Evolutionary conservation across 2,797 vertebrate species (phyloP).

Genomic region (Phataginus tetradactyla): DNA sequence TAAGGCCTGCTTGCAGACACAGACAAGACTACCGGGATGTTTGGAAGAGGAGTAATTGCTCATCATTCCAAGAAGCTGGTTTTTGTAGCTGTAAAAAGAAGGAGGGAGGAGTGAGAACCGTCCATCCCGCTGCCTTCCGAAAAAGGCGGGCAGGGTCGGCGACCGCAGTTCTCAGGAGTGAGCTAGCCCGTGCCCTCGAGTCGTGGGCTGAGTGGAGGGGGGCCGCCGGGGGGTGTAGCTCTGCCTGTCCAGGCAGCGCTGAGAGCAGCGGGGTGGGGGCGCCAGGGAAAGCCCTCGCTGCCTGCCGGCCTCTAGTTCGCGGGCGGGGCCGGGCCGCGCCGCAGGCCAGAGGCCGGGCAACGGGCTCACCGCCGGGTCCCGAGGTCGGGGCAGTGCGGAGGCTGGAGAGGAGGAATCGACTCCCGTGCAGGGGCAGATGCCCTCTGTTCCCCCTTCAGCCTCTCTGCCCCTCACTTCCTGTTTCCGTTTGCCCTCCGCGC

Average conservation of each 20-base stretch:
- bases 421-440: rapidly evolving
- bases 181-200: rapidly evolving
- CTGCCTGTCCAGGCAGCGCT: background rate
- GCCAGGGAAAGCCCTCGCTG: background rate
- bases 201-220: background rate
- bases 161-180: background rate
- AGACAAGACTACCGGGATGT: rapidly evolving
- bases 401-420: rapidly evolving
- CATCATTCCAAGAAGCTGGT: background rate
- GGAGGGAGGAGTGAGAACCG: background rate
- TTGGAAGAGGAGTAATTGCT: background rate
- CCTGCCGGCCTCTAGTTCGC: background rate
- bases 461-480: conserved; percentile 50
- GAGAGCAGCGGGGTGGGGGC: background rate
- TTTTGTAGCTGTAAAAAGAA: background rate
- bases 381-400: rapidly evolving
- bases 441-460: background rate
- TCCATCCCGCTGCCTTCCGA: background rate
- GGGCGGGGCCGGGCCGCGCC: background rate
- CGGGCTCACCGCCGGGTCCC: rapidly evolving
- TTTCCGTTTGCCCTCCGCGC: background rate
- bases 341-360: rapidly evolving
- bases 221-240: background rate
- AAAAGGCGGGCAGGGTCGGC: too few species aligned
- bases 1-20: background rate